Base-by-base conservation (phyloP, 2,888 invertebrate species). In the Marasmarcha lunaedactyla region DNA sequence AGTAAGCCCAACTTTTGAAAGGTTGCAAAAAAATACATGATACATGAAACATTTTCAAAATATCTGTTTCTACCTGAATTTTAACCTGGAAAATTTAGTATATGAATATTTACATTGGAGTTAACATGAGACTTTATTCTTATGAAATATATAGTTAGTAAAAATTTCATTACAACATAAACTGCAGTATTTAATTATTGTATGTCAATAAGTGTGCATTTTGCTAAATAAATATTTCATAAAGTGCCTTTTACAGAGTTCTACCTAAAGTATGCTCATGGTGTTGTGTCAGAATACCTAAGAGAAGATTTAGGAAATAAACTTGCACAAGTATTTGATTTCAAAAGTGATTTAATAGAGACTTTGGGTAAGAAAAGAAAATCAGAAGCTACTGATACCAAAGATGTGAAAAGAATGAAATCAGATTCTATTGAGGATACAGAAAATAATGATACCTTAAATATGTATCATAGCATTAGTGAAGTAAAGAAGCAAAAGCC, bases 261-360 rank as follows among this genome's bases (percentile, higher is more conserved):
- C 37, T 90, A 89, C 59, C 57, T 90, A 34, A 87, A 87, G 57
- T 92, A 91, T 79, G 92, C 93, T 0, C 88, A 89, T 63, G 93
- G 93, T 9, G 89, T 94, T 45, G 83, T 94, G 35, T 90, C 91
- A 0, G 91, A 92, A 54, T 94, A 94, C 64, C 74, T 94, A 20
- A 85, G 89, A 55, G 87, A 89, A 35, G 89, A 90, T 47, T 64
- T 94, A 39, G 84, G 87, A 39, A 85, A 85, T 41, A 85, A 87
- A 54, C 73, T 94, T 39, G 85, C 86, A 38, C 85, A 86, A 40
- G 84, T 85, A 60, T 85, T 93, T 47, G 86, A 90, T 51, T 84
- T 92, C 39, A 87, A 89, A 35, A 86, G 87, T 46, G 88, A 90
- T 35, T 57, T 72, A 54, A 78, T 78, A 42, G 76, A 79, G 59